Conservation (phyloP, 2,113 vertebrate species). For the Stigmatopora argus region DNA sequence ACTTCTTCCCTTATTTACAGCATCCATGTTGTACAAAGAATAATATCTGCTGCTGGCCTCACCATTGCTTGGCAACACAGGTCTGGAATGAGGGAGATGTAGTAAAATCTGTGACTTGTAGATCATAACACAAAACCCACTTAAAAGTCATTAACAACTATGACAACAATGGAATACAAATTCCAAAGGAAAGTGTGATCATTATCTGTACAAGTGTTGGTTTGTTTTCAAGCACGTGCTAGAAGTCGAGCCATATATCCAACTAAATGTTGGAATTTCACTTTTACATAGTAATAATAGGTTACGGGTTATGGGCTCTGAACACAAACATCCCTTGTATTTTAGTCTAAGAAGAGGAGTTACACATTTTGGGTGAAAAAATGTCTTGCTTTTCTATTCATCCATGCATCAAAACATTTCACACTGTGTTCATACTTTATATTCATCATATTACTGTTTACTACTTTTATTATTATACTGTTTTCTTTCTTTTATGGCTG, state of each 20-base stretch:
- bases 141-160: conserved; percentile 14
- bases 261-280: neutral
- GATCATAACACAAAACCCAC: conserved; percentile 5
- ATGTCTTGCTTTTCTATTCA: no score
- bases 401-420: no score
- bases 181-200: conserved; percentile 2
- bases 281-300: neutral
- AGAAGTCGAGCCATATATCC: conserved; percentile 2
- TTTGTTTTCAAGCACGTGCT: neutral
- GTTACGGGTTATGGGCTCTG: neutral
- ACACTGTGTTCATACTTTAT: no score
- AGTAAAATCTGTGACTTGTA: conserved; percentile 34
- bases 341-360: no score
- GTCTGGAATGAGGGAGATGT: conserved; percentile 36
- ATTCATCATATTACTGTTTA: no score
- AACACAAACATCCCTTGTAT: neutral
- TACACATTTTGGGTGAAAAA: no score
- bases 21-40: conserved; percentile 36
- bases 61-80: conserved; percentile 68
- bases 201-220: neutral
- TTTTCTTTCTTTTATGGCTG: no score
- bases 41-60: conserved; percentile 47
- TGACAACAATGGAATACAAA: neutral
- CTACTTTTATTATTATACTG: no score
- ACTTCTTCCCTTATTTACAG: conserved; percentile 37